Percentiles rank a stretch among this genome's conserved stretches.
Conservation (phyloP, 2,113 vertebrate genomes). For the Arothron firmamentum region DNA sequence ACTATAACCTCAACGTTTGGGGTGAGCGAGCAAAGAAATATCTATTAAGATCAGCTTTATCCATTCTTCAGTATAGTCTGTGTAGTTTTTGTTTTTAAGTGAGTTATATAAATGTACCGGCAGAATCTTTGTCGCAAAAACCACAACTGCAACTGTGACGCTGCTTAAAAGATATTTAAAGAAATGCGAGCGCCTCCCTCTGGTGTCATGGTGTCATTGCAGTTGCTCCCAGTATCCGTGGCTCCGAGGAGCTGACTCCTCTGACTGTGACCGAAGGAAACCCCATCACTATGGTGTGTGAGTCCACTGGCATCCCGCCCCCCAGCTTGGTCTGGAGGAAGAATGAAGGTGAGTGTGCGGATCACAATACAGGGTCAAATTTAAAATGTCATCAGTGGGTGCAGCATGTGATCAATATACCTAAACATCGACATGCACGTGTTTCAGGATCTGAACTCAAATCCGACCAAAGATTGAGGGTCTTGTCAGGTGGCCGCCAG, state of each 20-base stretch:
- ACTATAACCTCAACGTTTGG: constrained; percentile 95
- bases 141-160: too few relatives aligned
- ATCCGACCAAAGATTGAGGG: constrained; percentile 71
- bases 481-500: constrained; percentile 89
- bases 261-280: constrained; percentile 85
- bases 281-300: constrained; percentile 85
- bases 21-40: constrained; percentile 74
- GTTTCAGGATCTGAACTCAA: constrained; percentile 76
- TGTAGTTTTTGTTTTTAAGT: neutral
- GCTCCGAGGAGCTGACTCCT: constrained; percentile 76
- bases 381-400: neutral
- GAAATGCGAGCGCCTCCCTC: constrained; percentile 30
- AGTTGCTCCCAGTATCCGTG: constrained; percentile 83
- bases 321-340: constrained; percentile 89
- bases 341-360: constrained; percentile 76
- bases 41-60: neutral
- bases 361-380: neutral
- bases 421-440: neutral
- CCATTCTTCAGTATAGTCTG: neutral
- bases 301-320: constrained; percentile 92
- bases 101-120: too few relatives aligned
- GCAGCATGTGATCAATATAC: neutral
- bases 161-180: neutral
- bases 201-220: constrained; percentile 38
- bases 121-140: too few relatives aligned